Evolutionary conservation across 1,140 invertebrate species (phyloP), one percentile per base, ranked within the genome.

Genomic region (Globodera ellingtonae): DNA sequence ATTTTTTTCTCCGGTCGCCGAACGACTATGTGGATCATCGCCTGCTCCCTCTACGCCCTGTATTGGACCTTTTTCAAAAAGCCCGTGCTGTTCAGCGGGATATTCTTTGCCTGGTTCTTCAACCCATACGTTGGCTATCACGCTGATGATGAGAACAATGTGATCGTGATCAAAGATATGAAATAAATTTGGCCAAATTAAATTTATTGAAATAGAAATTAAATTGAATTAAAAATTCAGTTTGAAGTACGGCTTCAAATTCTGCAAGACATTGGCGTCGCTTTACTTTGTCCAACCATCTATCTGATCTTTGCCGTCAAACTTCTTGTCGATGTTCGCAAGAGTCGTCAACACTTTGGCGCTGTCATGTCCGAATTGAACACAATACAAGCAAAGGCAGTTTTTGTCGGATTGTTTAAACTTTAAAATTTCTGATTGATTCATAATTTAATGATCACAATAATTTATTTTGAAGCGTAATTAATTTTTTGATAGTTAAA

Each of bases 21-120:
- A 10, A 59, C 15, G 5, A 15, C 15, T 4, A 10, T 75, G 8
- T 75, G 73, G 73, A 71, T 75, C 13, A 10, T 52, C 35, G 44
- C 50, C 44, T 75, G 50, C 24, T 35, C 69, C 4, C 48, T 18
- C 10, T 79, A 71, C 62, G 77, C 66, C 35, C 52, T 67, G 35
- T 79, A 67, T 24, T 79, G 77, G 77, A 35, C 13, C n/a, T 62
- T 79, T 52, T 80, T 52, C 67, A 24, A 67, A 21, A 77, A 77
- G 46, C 79, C 79, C 9, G 75, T 21, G 10, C 4, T 79, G 44
- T 80, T 80, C 46, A 77, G 46, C 46, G 48, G 79, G 47, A 8
- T 80, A 4, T 50, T 80, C 47, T 80, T 80, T 70, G 65, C 78
- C 44, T 80, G 79, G 79, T 80, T 80, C 71, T 80, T 80, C 47